phyloP scores from a whole-genome alignment of 2,888 invertebrate genomes.

The Diarsia brunnea region DNA sequence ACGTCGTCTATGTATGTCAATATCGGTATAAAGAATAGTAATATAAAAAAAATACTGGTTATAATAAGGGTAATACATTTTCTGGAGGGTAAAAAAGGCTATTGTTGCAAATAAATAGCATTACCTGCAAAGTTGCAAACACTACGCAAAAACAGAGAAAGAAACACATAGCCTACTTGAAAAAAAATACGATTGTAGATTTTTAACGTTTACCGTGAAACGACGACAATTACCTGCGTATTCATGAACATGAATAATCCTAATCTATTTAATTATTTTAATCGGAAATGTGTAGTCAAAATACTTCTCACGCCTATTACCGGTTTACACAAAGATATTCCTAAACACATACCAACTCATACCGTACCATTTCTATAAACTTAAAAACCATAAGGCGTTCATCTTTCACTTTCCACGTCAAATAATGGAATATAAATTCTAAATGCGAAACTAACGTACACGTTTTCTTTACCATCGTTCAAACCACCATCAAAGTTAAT shows the following conservation, averaged over 20 bases:
- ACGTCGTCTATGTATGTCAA: conserved; percentile 50
- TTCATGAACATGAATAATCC: not conserved
- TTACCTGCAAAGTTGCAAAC: not conserved
- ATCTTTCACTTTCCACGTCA: conserved; percentile 71
- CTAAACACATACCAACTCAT: conserved; percentile 28
- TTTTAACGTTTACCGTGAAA: not conserved
- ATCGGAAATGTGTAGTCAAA: not conserved
- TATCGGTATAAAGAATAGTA: conserved; percentile 35
- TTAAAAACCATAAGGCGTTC: conserved; percentile 52
- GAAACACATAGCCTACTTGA: not conserved
- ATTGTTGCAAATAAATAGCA: not conserved
- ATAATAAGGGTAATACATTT: not conserved
- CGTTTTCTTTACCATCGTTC: conserved; percentile 67
- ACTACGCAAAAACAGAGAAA: not conserved
- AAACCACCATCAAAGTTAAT: conserved; percentile 65
- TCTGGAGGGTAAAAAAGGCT: not conserved
- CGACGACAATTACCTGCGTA: not conserved
- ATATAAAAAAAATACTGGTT: conserved; percentile 16
- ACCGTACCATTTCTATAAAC: conserved; percentile 51
- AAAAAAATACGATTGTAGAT: not conserved
- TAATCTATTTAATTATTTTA: too few relatives aligned
- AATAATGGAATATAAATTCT: conserved; percentile 68
- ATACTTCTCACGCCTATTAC: conserved; percentile 24
- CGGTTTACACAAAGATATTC: conserved; percentile 9
- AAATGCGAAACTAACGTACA: conserved; percentile 49